phyloP scores from a whole-genome alignment of 2,888 invertebrate species.

The Drosophila flavopinicola region DNA sequence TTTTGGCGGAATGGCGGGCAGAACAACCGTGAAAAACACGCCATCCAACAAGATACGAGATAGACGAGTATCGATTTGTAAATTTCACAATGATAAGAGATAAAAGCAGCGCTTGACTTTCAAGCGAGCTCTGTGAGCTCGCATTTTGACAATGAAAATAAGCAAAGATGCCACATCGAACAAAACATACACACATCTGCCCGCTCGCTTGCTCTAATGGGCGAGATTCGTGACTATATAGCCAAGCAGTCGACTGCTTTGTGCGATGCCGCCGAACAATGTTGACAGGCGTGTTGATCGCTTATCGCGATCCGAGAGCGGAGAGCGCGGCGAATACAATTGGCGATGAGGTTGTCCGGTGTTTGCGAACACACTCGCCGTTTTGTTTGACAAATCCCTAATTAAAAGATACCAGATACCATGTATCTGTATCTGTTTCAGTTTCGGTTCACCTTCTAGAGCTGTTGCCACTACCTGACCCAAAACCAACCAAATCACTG shows the following conservation, averaged over 20 bases:
- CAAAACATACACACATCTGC: not conserved
- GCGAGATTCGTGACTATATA: constrained; percentile 32
- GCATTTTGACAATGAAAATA: constrained; percentile 71
- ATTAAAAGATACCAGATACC: constrained; percentile 68
- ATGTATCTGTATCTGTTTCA: constrained; percentile 6
- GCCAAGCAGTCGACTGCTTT: constrained; percentile 46
- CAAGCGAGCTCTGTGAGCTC: constrained; percentile 42
- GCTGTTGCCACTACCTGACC: constrained; percentile 5
- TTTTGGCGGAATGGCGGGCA: constrained; percentile 25
- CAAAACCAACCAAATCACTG: not conserved
- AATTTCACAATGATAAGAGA: constrained; percentile 76
- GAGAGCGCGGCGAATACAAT: constrained; percentile 34
- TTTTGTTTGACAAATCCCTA: constrained; percentile 70
- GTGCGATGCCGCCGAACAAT: constrained; percentile 61
- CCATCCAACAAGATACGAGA: constrained; percentile 67
- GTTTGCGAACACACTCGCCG: constrained; percentile 46
- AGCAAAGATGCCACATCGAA: constrained; percentile 26
- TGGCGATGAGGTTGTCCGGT: constrained; percentile 45
- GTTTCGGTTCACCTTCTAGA: constrained; percentile 7
- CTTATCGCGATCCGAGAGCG: constrained; percentile 62
- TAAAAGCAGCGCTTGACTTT: constrained; percentile 58
- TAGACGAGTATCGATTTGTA: constrained; percentile 77
- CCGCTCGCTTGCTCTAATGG: constrained; percentile 1
- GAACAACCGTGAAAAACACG: constrained; percentile 43
- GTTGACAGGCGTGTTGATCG: constrained; percentile 59